phyloP scores from a whole-genome alignment of 2,797 vertebrate species.

The Microcaecilia unicolor region DNA sequence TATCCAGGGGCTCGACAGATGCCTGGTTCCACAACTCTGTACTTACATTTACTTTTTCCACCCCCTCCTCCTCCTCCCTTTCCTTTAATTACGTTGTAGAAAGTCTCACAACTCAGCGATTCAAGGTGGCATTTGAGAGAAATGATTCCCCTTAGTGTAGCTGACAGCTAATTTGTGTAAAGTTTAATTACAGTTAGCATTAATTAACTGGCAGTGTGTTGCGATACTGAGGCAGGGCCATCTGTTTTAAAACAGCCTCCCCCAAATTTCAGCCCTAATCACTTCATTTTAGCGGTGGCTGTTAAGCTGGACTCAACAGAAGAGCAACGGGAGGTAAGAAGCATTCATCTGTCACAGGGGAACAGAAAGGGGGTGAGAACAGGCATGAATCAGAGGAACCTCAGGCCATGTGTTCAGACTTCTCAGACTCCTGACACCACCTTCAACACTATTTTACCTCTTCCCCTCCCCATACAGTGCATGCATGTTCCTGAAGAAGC shows the following conservation, averaged over 20 bases:
- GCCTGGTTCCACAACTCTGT: too few relatives aligned
- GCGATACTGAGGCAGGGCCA: constrained; percentile 48
- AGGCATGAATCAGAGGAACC: rapidly evolving
- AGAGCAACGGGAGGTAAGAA: not conserved
- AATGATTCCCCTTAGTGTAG: constrained; percentile 58
- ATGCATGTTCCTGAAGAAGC: too few relatives aligned
- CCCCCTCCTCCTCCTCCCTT: too few relatives aligned
- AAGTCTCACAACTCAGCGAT: constrained; percentile 46
- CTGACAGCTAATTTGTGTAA: constrained; percentile 77
- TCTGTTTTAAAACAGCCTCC: constrained; percentile 52
- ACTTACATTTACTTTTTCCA: too few relatives aligned
- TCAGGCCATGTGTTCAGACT: too few relatives aligned
- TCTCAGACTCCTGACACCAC: too few relatives aligned
- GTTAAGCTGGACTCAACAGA: not conserved
- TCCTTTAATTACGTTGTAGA: constrained; percentile 48
- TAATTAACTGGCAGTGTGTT: constrained; percentile 73
- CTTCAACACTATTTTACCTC: too few relatives aligned
- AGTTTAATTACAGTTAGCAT: constrained; percentile 78
- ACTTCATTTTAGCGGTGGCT: constrained; percentile 14
- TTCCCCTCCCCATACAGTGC: too few relatives aligned
- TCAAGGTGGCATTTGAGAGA: constrained; percentile 67
- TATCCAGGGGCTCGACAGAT: too few relatives aligned
- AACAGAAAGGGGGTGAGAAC: not conserved
- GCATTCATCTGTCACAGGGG: rapidly evolving
- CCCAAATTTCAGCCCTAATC: constrained; percentile 28